Percentiles rank a stretch among this genome's conserved stretches.
Evolutionary conservation across 1,140 invertebrate species (phyloP).

Genomic region (Drosophila lini): DNA sequence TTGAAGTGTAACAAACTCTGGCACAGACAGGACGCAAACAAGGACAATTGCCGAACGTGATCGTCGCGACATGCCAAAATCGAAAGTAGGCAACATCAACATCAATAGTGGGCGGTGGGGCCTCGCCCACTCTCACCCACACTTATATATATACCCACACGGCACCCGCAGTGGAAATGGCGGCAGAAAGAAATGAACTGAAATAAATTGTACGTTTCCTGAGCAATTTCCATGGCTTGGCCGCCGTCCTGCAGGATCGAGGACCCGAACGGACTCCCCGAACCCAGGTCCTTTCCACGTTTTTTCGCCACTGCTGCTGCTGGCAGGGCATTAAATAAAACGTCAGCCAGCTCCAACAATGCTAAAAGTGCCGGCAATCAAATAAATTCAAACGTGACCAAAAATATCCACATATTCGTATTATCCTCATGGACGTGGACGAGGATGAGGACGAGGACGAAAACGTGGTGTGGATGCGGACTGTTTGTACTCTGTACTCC

Average conservation of each 20-base stretch:
- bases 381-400: slow-evolving; percentile 83
- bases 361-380: slow-evolving; percentile 82
- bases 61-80: slow-evolving; percentile 79
- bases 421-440: slow-evolving; percentile 55
- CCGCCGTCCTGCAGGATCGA: slow-evolving; percentile 9
- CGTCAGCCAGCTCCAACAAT: slow-evolving; percentile 75
- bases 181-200: slow-evolving; percentile 81
- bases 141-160: slow-evolving; percentile 7
- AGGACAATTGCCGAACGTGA: slow-evolving; percentile 73
- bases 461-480: slow-evolving; percentile 1
- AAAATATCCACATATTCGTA: slow-evolving; percentile 79
- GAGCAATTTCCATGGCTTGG: slow-evolving; percentile 73
- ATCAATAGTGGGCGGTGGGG: slow-evolving; percentile 62
- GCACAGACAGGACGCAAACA: slow-evolving; percentile 46
- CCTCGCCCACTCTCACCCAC: slow-evolving; percentile 10
- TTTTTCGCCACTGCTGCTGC: slow-evolving; percentile 51
- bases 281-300: slow-evolving; percentile 15
- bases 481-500: slow-evolving; percentile 3
- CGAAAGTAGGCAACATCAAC: slow-evolving; percentile 81
- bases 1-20: slow-evolving; percentile 2
- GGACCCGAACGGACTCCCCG: slow-evolving; percentile 13
- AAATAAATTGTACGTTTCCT: slow-evolving; percentile 83
- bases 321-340: slow-evolving; percentile 81
- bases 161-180: slow-evolving; percentile 52
- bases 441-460: background rate